Conservation (phyloP, 1,140 invertebrate genomes). For the Ips typographus region DNA sequence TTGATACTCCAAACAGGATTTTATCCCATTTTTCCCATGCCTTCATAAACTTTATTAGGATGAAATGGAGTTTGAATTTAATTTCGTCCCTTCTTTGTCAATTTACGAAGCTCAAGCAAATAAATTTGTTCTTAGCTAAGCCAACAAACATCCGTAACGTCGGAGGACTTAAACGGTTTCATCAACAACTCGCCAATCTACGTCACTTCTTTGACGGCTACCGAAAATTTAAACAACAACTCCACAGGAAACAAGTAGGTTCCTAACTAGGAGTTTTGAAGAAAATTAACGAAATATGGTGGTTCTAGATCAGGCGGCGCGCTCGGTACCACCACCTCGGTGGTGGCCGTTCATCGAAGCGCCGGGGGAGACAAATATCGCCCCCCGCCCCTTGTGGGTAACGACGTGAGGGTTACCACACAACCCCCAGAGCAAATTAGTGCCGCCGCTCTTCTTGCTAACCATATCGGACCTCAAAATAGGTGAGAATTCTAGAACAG, state of each 20-base stretch:
- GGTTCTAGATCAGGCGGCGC: conserved; percentile 33
- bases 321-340: conserved; percentile 44
- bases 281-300: not conserved
- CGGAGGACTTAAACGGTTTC: conserved; percentile 71
- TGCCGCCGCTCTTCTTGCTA: conserved; percentile 15
- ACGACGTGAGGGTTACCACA: conserved; percentile 42
- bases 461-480: conserved; percentile 20
- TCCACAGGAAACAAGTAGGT: conserved; percentile 46
- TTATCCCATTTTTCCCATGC: too few relatives aligned
- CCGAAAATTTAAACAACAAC: conserved; percentile 58
- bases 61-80: too few relatives aligned
- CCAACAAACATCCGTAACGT: conserved; percentile 56
- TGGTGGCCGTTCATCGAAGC: conserved; percentile 39
- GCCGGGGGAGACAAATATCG: conserved; percentile 48
- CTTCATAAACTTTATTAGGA: too few relatives aligned
- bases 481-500: conserved; percentile 1
- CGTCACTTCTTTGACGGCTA: conserved; percentile 72
- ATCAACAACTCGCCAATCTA: conserved; percentile 75
- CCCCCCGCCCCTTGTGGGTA: conserved; percentile 44
- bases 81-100: too few relatives aligned
- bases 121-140: conserved; percentile 57
- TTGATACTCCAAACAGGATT: too few relatives aligned
- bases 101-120: too few relatives aligned
- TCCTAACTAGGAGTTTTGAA: not conserved
- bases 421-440: conserved; percentile 45